A percentile compares a stretch with the other conserved stretches of the same genome.
These are phyloP conservation scores for Varanus komodoensis DNA, from an alignment of 2,113 vertebrate species.

Conservation along the genomic window DNA sequence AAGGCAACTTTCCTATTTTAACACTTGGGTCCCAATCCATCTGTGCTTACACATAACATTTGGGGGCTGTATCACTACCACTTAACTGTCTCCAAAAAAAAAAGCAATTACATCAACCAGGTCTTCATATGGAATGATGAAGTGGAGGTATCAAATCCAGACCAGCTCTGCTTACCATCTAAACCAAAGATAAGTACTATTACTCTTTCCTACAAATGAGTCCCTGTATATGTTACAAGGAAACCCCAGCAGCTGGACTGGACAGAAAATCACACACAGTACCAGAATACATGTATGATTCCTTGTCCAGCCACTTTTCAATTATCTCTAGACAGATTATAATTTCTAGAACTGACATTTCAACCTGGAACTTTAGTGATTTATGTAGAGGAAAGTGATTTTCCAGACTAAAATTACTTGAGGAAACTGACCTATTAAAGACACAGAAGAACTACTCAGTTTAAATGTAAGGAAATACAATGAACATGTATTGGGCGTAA, in stretches of 20 bases:
- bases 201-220: not conserved
- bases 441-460: not conserved
- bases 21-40: not conserved
- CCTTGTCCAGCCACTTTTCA: not conserved
- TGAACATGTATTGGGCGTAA: no score
- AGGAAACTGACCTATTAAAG: not conserved
- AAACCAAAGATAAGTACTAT: not conserved
- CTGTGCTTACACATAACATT: not conserved
- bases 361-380: constrained; percentile 16
- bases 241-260: not conserved
- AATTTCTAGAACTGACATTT: constrained; percentile 30
- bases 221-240: not conserved
- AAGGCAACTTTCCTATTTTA: constrained; percentile 38
- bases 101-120: no score
- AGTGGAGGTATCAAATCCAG: not conserved
- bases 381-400: constrained; percentile 13
- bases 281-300: not conserved
- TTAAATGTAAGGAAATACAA: not conserved
- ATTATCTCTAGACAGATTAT: not conserved
- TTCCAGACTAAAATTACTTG: not conserved
- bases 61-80: not conserved
- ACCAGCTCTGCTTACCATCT: no score
- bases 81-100: not conserved
- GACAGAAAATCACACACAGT: not conserved
- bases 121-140: not conserved